Evolutionary conservation across 2,797 vertebrate genomes (phyloP), one percentile per base, ranked within the genome.

Genomic region (Echiichthys vipera): DNA sequence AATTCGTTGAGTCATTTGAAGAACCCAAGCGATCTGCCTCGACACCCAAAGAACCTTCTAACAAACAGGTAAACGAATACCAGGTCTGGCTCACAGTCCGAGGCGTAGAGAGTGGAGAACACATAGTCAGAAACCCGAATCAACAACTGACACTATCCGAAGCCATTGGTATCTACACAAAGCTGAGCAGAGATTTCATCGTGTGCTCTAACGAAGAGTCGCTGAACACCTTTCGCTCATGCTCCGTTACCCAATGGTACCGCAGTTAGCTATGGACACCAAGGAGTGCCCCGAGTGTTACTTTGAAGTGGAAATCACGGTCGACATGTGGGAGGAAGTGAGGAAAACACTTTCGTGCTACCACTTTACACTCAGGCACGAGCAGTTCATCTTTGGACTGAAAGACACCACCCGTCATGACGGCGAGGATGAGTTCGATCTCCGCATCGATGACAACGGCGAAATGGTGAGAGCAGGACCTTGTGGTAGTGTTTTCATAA

Each of bases 271-370:
- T 0, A 3, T 36, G 11, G 65, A 76, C 36, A 43, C 65, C 18
- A 76, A 76, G 24, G 65, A 57, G 14, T 76, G 65, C 9, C 58
- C 74, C 1, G 74, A 76, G 37, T 76, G 65, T 32, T 62, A 55
- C 22, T 75, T 55, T 1, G 57, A 75, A 42, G 29, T 42, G 0
- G 49, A 75, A 0, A 59, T 75, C 2, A 63, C n/a, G 0, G 2
- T 42, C 0, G 65, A 69, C 40, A 69, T 65, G 0, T 76, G 74
- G 65, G 20, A 63, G 4, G 58, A 76, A 0, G 50, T 55, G n/a
- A 64, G 22, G 20, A 32, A 18, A 4, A 22, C 18, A 0, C 29
- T 64, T 0, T 27, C 51, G 0, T 70, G 74, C 18, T 69, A 43
- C 43, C 65, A 76, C 43, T 69, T 64, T 34, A 76, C 65, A 5